Conservation (phyloP, 2,888 invertebrate species). For the Athalia cordata region DNA sequence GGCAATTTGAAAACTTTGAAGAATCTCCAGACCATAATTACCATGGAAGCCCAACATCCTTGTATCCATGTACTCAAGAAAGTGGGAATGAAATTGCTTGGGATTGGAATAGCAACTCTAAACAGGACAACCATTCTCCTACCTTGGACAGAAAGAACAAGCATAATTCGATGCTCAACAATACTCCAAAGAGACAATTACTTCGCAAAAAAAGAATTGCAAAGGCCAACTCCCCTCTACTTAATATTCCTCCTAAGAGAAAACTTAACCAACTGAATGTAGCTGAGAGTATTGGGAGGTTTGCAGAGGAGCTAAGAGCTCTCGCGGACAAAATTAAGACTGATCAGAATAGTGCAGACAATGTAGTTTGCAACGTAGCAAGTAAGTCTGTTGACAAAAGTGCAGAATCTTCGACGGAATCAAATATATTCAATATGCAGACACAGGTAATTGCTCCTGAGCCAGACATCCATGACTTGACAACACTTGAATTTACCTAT, state of each 20-base stretch:
- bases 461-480: slow-evolving; percentile 44
- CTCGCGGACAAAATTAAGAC: slow-evolving; percentile 57
- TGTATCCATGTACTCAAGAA: slow-evolving; percentile 72
- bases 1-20: slow-evolving; percentile 31
- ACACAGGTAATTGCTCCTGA: slow-evolving; percentile 2
- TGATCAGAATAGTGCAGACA: slow-evolving; percentile 44
- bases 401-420: not conserved
- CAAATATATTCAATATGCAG: slow-evolving; percentile 7
- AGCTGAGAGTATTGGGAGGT: slow-evolving; percentile 58
- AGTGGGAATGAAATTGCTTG: slow-evolving; percentile 72
- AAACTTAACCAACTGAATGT: slow-evolving; percentile 58
- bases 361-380: too few relatives aligned
- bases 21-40: slow-evolving; percentile 54
- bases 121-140: not conserved
- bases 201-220: slow-evolving; percentile 57
- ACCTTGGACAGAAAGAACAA: slow-evolving; percentile 11
- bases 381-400: too few relatives aligned
- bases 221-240: slow-evolving; percentile 61
- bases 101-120: slow-evolving; percentile 74
- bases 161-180: slow-evolving; percentile 21
- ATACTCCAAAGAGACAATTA: slow-evolving; percentile 59
- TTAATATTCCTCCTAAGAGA: slow-evolving; percentile 60
- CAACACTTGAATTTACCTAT: slow-evolving; percentile 11
- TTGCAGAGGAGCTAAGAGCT: slow-evolving; percentile 61
- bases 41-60: slow-evolving; percentile 61